A percentile compares a stretch with the other conserved stretches of the same genome.
phyloP scores from a whole-genome alignment of 2,888 invertebrate genomes.

The Athripsodes cinereus region DNA sequence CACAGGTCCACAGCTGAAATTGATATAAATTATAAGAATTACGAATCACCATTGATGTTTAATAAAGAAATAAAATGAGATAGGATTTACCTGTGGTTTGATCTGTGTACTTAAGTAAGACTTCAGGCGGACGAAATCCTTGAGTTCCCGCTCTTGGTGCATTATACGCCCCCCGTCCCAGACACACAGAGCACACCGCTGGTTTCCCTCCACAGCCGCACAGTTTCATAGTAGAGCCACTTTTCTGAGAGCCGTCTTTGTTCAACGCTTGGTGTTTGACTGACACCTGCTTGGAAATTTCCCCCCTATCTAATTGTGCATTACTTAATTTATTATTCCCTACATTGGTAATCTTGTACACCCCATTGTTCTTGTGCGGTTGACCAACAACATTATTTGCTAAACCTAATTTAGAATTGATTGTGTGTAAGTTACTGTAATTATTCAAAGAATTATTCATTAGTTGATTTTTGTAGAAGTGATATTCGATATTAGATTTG shows the following conservation, averaged over 20 bases:
- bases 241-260: slow-evolving; percentile 9
- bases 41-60: neutral
- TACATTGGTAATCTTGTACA: neutral
- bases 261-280: slow-evolving; percentile 13
- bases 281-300: slow-evolving; percentile 11
- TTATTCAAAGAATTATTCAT: slow-evolving; percentile 15
- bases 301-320: slow-evolving; percentile 10
- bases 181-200: slow-evolving; percentile 62
- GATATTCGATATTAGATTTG: slow-evolving; percentile 8
- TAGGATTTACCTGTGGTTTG: slow-evolving; percentile 63
- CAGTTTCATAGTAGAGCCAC: slow-evolving; percentile 27
- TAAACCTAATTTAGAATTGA: slow-evolving; percentile 8
- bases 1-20: slow-evolving; percentile 76
- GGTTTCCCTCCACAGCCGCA: slow-evolving; percentile 66
- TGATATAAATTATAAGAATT: too few species aligned
- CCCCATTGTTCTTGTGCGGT: neutral
- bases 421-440: slow-evolving; percentile 13
- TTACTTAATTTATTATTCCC: neutral
- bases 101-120: slow-evolving; percentile 67
- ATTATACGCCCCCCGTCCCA: slow-evolving; percentile 56
- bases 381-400: neutral
- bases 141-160: slow-evolving; percentile 85
- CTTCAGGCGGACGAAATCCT: slow-evolving; percentile 85
- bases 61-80: neutral
- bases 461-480: slow-evolving; percentile 10